Percentiles rank a stretch among this genome's conserved stretches.
Evolutionary conservation across 1,140 invertebrate genomes (phyloP).

Genomic region (Ceratina japonica): DNA sequence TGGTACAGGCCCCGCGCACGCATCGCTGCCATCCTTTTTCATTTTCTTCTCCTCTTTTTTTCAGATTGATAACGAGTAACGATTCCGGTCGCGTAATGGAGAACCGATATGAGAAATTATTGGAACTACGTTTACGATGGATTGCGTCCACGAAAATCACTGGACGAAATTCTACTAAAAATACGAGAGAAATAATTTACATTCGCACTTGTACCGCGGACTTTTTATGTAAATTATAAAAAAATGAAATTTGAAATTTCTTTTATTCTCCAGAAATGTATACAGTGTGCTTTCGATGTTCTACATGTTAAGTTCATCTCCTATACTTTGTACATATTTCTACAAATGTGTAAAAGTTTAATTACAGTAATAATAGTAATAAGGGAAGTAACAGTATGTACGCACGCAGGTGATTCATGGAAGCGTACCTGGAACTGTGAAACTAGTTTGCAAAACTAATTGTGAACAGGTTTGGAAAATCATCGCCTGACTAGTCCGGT

Average conservation of each 20-base stretch:
- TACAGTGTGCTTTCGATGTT: too few relatives aligned
- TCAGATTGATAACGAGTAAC: constrained; percentile 22
- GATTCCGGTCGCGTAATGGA: neutral
- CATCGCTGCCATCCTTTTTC: constrained; percentile 15
- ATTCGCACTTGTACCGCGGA: neutral
- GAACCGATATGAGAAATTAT: constrained; percentile 17
- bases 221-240: too few relatives aligned
- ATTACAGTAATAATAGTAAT: too few relatives aligned
- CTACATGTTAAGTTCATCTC: too few relatives aligned
- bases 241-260: too few relatives aligned
- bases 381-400: too few relatives aligned
- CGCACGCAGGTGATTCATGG: too few relatives aligned
- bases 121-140: constrained; percentile 8
- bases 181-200: neutral
- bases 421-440: neutral
- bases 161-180: neutral
- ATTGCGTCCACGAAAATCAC: neutral
- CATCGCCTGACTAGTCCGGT: constrained; percentile 22
- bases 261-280: too few relatives aligned
- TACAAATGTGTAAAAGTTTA: too few relatives aligned
- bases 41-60: constrained; percentile 33
- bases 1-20: neutral
- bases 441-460: constrained; percentile 2
- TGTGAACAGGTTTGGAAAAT: constrained; percentile 11
- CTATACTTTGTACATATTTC: too few relatives aligned